Evolutionary conservation across 2,888 invertebrate species (phyloP), one percentile per base, ranked within the genome.

Genomic region (Orthosia gothica): DNA sequence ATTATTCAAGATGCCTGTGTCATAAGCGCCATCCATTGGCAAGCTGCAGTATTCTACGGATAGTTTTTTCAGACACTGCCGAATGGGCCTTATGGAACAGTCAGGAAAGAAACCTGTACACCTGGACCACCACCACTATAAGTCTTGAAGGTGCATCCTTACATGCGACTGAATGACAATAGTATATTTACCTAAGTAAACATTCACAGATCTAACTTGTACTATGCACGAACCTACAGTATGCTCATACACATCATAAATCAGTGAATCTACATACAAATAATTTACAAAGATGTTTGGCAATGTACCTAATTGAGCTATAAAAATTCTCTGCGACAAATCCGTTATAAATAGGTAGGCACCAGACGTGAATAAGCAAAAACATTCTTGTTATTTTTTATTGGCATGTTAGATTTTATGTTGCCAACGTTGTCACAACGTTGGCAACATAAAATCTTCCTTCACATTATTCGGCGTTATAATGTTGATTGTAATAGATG

Each of bases 291-390:
- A 68, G 65, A 73, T 71, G 70, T 74, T 84, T 85, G 81, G 79
- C 79, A 81, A 74, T 76, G 76, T 70, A 78, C 79, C 70, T 83
- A 85, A 85, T 83, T 79, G 74, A 74, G 74, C 69, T 50, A 75
- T 79, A 85, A 79, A 79, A 76, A 74, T 68, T 79, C 73, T 69
- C 45, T 26, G 23, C 76, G 61, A 70, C 65, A 65, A 69, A 66
- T 61, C 69, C 32, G 59, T 65, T 75, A 61, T 71, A 79, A 74
- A 66, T 79, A 83, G 62, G 66, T 54, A 63, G 59, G 66, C 62
- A 54, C 23, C 69, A 74, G 70, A 54, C 62, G 58, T 68, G 68
- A 66, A 74, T 81, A 77, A 57, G 74, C 67, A 59, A 72, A 65
- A 65, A 76, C 11, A 71, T 70, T 73, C 69, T 75, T 63, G 70